Evolutionary conservation across 2,797 vertebrate species (phyloP), one percentile per base, ranked within the genome.

Genomic region (Pitangus sulphuratus): DNA sequence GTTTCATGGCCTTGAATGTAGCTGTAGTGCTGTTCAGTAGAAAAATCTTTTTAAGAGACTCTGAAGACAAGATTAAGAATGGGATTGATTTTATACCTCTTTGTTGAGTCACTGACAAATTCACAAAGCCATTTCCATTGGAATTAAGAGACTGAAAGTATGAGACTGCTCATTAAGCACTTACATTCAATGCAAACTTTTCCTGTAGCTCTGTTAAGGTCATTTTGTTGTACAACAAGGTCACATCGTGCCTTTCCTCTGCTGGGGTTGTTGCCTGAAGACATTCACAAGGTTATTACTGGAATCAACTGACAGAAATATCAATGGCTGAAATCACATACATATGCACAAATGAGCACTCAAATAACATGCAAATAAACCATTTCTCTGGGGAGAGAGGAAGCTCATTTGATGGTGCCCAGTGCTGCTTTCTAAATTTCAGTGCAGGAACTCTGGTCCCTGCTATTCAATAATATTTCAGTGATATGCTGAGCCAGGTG

Each of bases 231-330:
- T 99, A 99, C 50, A 99, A 97, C 80, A 98, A 64, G 1, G 99
- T 99, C 79, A 99, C 98, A 40, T 99, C 99, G 1, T 99, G 99
- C 33, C 99, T 98, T 64, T 99, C 99, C 90, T 99, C 99, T 74
- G 98, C 98, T 15, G 99, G 98, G 22, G 97, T 98, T 1, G 99
- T 99, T 93, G 99, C 99, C 99, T 99, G 97, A 79, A 60, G 57
- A 95, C 35, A 95, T 95, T 81, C 64, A 93, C 33, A 89, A 84
- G 47, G 71, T 93, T 91, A 87, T 81, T 83, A 31, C 64, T 37
- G 33, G 40, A 71, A 85, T 70, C 45, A 64, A 18, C 85, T 89
- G 78, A 25, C 40, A 74, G 35, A 72, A 75, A 33, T 31, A 50
- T 33, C 77, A 85, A 6, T 17, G 50, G 70, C 65, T 90, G 84